These are phyloP conservation scores for Mantis religiosa DNA, from an alignment of 2,888 invertebrate genomes.

Conservation along the genomic window DNA sequence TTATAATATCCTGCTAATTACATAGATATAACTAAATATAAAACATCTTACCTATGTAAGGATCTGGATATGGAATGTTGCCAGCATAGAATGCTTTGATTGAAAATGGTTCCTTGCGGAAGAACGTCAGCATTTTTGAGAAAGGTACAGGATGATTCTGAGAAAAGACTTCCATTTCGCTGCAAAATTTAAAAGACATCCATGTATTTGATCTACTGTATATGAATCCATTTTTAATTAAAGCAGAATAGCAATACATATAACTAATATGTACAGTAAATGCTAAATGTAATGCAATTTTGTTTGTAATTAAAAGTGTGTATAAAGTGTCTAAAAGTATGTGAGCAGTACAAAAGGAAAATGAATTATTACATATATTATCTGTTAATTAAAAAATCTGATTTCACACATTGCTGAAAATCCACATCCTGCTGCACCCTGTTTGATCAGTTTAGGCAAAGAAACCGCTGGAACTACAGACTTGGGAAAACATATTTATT, in stretches of 20 bases:
- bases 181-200: constrained; percentile 41
- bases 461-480: too few relatives aligned
- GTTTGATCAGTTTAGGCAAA: too few relatives aligned
- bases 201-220: neutral
- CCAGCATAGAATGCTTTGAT: constrained; percentile 80
- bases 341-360: too few relatives aligned
- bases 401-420: too few relatives aligned
- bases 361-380: too few relatives aligned
- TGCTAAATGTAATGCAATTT: too few relatives aligned
- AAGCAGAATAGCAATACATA: neutral
- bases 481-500: too few relatives aligned
- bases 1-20: too few relatives aligned
- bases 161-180: constrained; percentile 89
- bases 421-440: too few relatives aligned
- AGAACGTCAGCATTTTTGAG: constrained; percentile 91
- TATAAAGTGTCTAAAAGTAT: too few relatives aligned
- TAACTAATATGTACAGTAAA: neutral
- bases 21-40: neutral
- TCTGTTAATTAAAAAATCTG: too few relatives aligned
- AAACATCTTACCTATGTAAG: constrained; percentile 65
- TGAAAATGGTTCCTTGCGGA: constrained; percentile 81
- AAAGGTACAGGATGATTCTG: constrained; percentile 87
- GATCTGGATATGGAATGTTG: constrained; percentile 68
- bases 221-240: neutral
- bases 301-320: too few relatives aligned